A percentile compares a stretch with the other conserved stretches of the same genome.
phyloP scores from a whole-genome alignment of 2,888 invertebrate genomes.

The Callimorpha dominula region DNA sequence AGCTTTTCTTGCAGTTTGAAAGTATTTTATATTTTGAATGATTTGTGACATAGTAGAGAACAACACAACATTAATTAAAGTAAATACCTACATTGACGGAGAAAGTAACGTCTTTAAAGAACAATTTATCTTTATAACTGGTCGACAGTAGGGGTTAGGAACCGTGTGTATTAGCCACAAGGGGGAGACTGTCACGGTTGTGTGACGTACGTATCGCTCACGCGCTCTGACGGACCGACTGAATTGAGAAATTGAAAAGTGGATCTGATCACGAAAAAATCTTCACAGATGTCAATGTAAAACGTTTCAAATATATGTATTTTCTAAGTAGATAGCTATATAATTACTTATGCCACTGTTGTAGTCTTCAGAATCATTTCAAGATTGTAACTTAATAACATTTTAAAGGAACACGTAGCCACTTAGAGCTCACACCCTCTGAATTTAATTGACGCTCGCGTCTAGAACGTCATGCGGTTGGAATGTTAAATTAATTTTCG shows the following conservation, averaged over 20 bases:
- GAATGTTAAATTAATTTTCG: conserved; percentile 72
- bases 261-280: conserved; percentile 71
- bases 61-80: neutral
- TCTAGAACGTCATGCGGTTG: conserved; percentile 61
- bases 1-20: too few relatives aligned
- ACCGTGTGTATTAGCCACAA: conserved; percentile 39
- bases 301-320: conserved; percentile 48
- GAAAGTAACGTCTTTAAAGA: conserved; percentile 7
- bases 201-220: conserved; percentile 79
- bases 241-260: conserved; percentile 83
- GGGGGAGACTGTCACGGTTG: conserved; percentile 65
- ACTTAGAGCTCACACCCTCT: conserved; percentile 59
- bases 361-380: conserved; percentile 54
- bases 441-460: conserved; percentile 66
- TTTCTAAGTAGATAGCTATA: conserved; percentile 40
- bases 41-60: too few relatives aligned
- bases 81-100: neutral
- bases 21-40: too few relatives aligned
- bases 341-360: conserved; percentile 22
- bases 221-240: conserved; percentile 79
- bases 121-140: conserved; percentile 28
- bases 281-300: conserved; percentile 49
- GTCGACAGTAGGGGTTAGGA: conserved; percentile 31
- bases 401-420: conserved; percentile 59
- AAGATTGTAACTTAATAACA: conserved; percentile 58